phyloP scores from a whole-genome alignment of 1,140 invertebrate genomes.

The Conus ventricosus region DNA sequence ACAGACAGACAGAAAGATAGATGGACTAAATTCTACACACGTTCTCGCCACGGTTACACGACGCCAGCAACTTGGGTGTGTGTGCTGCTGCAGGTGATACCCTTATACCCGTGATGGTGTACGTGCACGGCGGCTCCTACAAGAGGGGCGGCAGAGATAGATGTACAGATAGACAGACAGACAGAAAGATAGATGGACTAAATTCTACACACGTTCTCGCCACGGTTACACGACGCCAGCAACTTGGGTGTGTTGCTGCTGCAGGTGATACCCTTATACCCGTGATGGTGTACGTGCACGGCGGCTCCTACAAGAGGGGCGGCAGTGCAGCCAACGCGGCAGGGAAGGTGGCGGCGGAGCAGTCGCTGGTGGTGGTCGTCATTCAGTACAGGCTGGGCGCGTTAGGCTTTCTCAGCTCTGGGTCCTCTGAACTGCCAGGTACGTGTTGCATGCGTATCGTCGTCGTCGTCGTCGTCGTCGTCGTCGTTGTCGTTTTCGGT shows the following conservation, averaged over 20 bases:
- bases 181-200: not conserved
- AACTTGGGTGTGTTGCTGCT: too few relatives aligned
- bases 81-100: not conserved
- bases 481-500: too few relatives aligned
- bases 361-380: conserved; percentile 22
- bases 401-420: conserved; percentile 31
- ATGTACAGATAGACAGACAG: not conserved
- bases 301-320: not conserved
- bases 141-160: not conserved
- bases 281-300: conserved; percentile 10
- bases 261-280: not conserved
- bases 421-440: conserved; percentile 15
- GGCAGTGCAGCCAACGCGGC: not conserved
- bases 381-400: conserved; percentile 34
- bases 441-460: too few relatives aligned
- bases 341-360: not conserved
- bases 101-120: not conserved
- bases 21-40: not conserved
- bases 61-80: too few relatives aligned
- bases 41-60: too few relatives aligned
- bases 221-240: too few relatives aligned
- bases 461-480: too few relatives aligned
- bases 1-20: not conserved
- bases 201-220: too few relatives aligned
- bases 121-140: not conserved